Conservation (phyloP, 2,797 vertebrate genomes). For the Eremophila alpestris region DNA sequence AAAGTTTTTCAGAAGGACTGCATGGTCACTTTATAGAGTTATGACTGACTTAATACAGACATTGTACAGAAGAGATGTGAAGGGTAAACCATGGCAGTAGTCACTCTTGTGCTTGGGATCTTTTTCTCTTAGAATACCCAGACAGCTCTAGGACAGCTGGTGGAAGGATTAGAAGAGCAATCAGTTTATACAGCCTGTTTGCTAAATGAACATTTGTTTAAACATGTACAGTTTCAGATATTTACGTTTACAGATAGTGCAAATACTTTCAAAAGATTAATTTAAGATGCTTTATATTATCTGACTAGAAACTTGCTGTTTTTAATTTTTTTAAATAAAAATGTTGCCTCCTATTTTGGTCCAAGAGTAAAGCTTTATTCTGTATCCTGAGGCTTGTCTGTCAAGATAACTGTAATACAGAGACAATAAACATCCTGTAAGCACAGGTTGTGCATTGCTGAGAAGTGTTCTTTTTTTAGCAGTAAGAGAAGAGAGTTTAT, state of each 20-base stretch:
- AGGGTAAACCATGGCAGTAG: conserved; percentile 24
- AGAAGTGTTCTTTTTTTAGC: conserved; percentile 26
- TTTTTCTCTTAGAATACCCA: conserved; percentile 46
- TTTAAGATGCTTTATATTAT: conserved; percentile 83
- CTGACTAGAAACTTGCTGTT: conserved; percentile 75
- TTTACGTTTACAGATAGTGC: conserved; percentile 78
- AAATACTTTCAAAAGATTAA: conserved; percentile 78
- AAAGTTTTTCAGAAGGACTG: conserved; percentile 69
- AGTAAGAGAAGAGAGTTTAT: conserved; percentile 2
- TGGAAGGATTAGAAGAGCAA: conserved; percentile 23
- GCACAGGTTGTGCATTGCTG: not conserved
- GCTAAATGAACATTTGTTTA: conserved; percentile 73
- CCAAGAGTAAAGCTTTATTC: conserved; percentile 49
- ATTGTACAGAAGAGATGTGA: conserved; percentile 42
- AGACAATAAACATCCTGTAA: conserved; percentile 30
- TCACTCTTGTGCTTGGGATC: conserved; percentile 26
- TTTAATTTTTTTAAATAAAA: conserved; percentile 77
- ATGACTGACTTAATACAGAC: conserved; percentile 18
- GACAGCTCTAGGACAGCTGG: conserved; percentile 44
- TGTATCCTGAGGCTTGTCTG: conserved; percentile 54
- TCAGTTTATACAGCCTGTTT: conserved; percentile 61
- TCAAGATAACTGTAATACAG: conserved; percentile 34
- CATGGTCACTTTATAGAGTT: conserved; percentile 54
- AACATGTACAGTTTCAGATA: conserved; percentile 79
- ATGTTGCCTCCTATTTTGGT: conserved; percentile 74